phyloP scores from a whole-genome alignment of 1,140 invertebrate genomes.

The Maconellicoccus hirsutus region DNA sequence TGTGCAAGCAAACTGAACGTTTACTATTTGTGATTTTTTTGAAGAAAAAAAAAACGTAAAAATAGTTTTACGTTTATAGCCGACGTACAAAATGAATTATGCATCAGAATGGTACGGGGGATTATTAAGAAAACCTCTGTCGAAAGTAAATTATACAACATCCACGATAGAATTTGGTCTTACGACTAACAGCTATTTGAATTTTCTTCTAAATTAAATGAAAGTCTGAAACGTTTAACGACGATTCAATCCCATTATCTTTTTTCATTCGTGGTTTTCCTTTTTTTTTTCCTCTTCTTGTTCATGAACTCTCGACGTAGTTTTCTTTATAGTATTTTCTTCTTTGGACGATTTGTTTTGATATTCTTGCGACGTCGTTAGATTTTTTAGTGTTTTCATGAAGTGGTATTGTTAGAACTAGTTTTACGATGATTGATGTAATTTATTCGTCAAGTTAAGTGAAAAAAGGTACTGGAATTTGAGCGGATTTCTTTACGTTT shows the following conservation, averaged over 20 bases:
- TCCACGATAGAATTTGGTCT: constrained; percentile 3
- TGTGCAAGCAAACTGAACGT: too few relatives aligned
- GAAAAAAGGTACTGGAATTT: too few relatives aligned
- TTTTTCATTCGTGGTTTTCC: background rate
- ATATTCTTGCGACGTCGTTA: background rate
- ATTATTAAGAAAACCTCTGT: constrained; percentile 18
- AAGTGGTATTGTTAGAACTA: too few relatives aligned
- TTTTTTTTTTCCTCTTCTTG: background rate
- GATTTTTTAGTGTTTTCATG: too few relatives aligned
- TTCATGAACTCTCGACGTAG: background rate
- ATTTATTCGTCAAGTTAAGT: too few relatives aligned
- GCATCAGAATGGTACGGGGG: background rate
- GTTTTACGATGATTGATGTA: too few relatives aligned
- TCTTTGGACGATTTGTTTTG: background rate
- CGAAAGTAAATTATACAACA: constrained; percentile 19
- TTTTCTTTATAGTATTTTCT: background rate
- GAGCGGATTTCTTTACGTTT: too few relatives aligned
- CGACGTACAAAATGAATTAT: constrained; percentile 12
- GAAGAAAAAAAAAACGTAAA: constrained; percentile 9
- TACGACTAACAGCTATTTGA: constrained; percentile 13
- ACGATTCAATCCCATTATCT: background rate
- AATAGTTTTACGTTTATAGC: constrained; percentile 11
- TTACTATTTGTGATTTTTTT: too few relatives aligned
- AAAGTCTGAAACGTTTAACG: constrained; percentile 17
- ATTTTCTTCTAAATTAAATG: constrained; percentile 20